Conservation (phyloP, 2,797 vertebrate genomes). For the Channa striata region DNA sequence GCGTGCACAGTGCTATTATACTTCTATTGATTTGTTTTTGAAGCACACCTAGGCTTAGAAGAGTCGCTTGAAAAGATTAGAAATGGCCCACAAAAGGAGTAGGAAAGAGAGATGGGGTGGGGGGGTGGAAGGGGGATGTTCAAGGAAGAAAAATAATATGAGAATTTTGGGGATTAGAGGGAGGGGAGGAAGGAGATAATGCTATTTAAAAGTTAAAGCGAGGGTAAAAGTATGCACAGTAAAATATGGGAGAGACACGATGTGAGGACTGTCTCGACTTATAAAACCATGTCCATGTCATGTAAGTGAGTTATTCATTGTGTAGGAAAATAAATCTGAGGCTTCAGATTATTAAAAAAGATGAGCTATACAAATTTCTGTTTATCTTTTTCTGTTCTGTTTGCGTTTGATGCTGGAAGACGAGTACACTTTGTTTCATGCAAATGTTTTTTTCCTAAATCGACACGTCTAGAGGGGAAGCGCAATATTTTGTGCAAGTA, state of each 20-base stretch:
- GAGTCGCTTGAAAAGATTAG: constrained; percentile 83
- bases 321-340: too few species aligned
- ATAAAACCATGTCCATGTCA: too few species aligned
- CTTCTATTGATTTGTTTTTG: constrained; percentile 97
- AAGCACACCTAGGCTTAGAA: constrained; percentile 94
- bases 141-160: constrained; percentile 23
- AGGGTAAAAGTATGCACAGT: constrained; percentile 18
- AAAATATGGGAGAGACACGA: background rate
- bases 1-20: constrained; percentile 96
- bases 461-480: too few species aligned
- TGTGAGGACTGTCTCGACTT: background rate
- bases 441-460: too few species aligned
- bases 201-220: constrained; percentile 21
- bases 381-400: too few species aligned
- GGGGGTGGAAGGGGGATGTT: constrained; percentile 5
- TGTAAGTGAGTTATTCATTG: too few species aligned
- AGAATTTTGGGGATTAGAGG: constrained; percentile 47
- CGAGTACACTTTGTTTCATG: too few species aligned
- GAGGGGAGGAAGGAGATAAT: constrained; percentile 21
- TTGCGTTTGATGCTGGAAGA: too few species aligned
- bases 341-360: too few species aligned
- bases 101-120: constrained; percentile 20
- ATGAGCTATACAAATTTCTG: too few species aligned
- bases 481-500: too few species aligned
- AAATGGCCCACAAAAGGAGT: constrained; percentile 68